Conservation (phyloP, 2,888 invertebrate genomes). For the Rutpela maculata region DNA sequence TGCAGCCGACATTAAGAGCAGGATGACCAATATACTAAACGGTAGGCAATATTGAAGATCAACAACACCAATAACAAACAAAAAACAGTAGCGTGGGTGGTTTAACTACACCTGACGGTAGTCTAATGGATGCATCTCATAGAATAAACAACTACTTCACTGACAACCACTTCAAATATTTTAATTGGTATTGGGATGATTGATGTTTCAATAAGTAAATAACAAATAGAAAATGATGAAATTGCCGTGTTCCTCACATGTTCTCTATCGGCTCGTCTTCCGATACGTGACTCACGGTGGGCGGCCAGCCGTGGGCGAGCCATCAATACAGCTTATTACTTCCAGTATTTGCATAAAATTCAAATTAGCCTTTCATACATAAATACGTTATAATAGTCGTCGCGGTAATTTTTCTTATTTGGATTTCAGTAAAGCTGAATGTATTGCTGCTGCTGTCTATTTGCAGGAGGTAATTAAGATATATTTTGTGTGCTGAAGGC, state of each 20-base stretch:
- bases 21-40: not conserved
- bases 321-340: slow-evolving; percentile 58
- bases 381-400: slow-evolving; percentile 52
- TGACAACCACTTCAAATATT: slow-evolving; percentile 11
- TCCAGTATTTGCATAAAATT: slow-evolving; percentile 56
- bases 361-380: slow-evolving; percentile 52
- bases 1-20: not conserved
- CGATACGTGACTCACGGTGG: slow-evolving; percentile 42
- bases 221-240: slow-evolving; percentile 41
- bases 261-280: slow-evolving; percentile 24
- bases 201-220: slow-evolving; percentile 32
- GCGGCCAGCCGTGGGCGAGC: slow-evolving; percentile 51
- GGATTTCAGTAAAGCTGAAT: slow-evolving; percentile 8
- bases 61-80: slow-evolving; percentile 20
- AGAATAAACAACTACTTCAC: slow-evolving; percentile 19
- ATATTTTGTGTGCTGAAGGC: not conserved
- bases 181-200: slow-evolving; percentile 20
- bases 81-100: slow-evolving; percentile 6
- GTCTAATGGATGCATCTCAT: not conserved
- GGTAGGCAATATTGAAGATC: not conserved
- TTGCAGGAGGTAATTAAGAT: not conserved
- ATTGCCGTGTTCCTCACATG: slow-evolving; percentile 37
- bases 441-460: not conserved
- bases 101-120: slow-evolving; percentile 16
- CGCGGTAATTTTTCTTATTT: slow-evolving; percentile 44